Evolutionary conservation across 1,140 invertebrate species (phyloP), one percentile per base, ranked within the genome.

Genomic region (Eriosoma lanigerum): DNA sequence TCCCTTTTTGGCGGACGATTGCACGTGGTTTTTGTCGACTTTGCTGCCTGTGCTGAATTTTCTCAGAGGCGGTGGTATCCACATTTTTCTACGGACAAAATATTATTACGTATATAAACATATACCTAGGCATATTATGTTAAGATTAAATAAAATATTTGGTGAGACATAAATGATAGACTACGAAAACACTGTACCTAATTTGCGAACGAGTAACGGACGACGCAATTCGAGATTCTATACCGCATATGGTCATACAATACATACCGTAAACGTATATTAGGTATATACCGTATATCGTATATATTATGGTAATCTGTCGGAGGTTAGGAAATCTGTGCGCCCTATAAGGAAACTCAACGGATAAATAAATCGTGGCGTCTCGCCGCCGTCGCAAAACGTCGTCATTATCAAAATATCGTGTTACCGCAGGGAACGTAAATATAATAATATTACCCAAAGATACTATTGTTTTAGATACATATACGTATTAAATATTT

Each of bases 31-130:
- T 19, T 85, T 86, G 86, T 96, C 96, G 82, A 96, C 95, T 56
- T 93, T 90, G 87, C 95, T 96, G 64, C 92, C 91, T 85, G 95
- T 93, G 83, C 94, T 96, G 81, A 95, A 88, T 86, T 98, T 98
- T 80, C 95, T 90, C 66, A 96, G 88, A 48, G 93, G 93, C 80
- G 91, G 93, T 72, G 94, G 94, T 80, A 97, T 87, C 95, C 96
- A 97, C 91, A 96, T 96, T 86, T 94, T 92, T 84, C 90, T 92
- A 84, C 38, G 13, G 15, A 76, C n/a, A 58, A 58, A 76, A 76
- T 5, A 66, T 38, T 8, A 38, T 38, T 38, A 38, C 32, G n/a
- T n/a, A n/a, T 8, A 8, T 38, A 38, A 38, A 38, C 32, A 8
- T 38, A 38, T 38, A 38, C 32, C 32, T 3, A 38, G 32, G 32